phyloP scores from a whole-genome alignment of 2,113 vertebrate species.

The Lonchura striata region DNA sequence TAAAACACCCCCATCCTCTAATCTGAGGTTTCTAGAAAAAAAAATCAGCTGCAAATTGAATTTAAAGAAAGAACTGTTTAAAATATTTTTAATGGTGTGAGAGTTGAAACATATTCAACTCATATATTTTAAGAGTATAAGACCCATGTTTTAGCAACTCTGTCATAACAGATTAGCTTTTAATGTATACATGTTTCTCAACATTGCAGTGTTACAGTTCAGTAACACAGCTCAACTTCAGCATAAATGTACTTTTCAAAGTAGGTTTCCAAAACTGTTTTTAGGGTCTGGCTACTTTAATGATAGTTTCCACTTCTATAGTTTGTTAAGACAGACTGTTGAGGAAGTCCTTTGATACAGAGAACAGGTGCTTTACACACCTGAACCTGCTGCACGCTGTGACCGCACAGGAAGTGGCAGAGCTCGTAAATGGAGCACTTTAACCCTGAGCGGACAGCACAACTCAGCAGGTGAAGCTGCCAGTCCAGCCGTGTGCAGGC shows the following conservation, averaged over 20 bases:
- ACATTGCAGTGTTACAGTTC: background rate
- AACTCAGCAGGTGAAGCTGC: fast-evolving
- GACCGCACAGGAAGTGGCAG: fast-evolving
- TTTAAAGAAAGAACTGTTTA: background rate
- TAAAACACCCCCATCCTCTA: background rate
- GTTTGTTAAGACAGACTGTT: fast-evolving
- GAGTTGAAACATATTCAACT: background rate
- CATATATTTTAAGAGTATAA: fast-evolving
- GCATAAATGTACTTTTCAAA: background rate
- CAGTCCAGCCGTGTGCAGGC: fast-evolving
- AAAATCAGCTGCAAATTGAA: background rate
- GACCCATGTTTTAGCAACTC: background rate
- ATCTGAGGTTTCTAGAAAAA: background rate
- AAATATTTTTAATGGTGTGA: background rate
- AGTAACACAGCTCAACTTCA: background rate
- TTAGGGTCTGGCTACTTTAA: background rate
- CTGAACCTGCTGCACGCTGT: fast-evolving
- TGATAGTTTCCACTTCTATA: background rate
- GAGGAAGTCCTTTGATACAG: fast-evolving
- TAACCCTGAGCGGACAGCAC: fast-evolving
- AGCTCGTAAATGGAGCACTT: fast-evolving
- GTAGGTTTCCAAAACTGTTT: background rate
- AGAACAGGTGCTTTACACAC: fast-evolving
- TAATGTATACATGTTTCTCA: background rate
- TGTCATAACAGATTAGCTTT: background rate